phyloP scores from a whole-genome alignment of 2,888 invertebrate genomes.

The Panzeria rudis region DNA sequence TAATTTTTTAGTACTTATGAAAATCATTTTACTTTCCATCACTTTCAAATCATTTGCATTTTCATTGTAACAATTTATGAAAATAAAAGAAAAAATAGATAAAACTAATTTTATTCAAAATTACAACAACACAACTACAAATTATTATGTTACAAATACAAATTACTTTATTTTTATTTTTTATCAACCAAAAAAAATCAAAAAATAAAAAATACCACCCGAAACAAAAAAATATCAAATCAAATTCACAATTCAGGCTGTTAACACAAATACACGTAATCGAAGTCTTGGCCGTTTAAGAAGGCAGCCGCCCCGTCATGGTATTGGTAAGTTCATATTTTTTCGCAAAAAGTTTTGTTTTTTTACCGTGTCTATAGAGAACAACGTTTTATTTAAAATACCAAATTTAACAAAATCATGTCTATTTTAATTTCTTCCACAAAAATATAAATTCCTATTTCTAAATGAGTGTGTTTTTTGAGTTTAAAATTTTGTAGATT shows the following conservation, averaged over 20 bases:
- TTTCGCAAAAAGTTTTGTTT: conserved; percentile 14
- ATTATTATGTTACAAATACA: conserved; percentile 68
- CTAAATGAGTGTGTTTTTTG: conserved; percentile 36
- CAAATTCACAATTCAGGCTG: conserved; percentile 81
- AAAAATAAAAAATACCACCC: conserved; percentile 62
- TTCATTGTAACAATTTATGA: conserved; percentile 59
- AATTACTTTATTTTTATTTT: conserved; percentile 69
- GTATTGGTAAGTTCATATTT: conserved; percentile 83
- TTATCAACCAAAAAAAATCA: conserved; percentile 62
- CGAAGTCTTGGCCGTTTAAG: conserved; percentile 84
- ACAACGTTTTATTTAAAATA: not conserved
- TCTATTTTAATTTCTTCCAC: not conserved
- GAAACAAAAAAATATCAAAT: conserved; percentile 61
- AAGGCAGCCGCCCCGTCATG: conserved; percentile 85
- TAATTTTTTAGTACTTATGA: conserved; percentile 1
- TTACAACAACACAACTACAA: conserved; percentile 67
- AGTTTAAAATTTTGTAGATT: conserved; percentile 16
- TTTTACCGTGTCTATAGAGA: not conserved
- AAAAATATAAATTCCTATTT: not conserved
- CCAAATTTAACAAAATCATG: not conserved
- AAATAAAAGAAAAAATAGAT: conserved; percentile 25
- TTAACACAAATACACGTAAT: conserved; percentile 84
- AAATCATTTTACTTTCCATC: conserved; percentile 38
- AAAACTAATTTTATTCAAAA: conserved; percentile 55
- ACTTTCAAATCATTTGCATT: conserved; percentile 71